Percentiles rank a stretch among this genome's conserved stretches.
phyloP scores from a whole-genome alignment of 2,797 vertebrate genomes.

The Botia kubotai region DNA sequence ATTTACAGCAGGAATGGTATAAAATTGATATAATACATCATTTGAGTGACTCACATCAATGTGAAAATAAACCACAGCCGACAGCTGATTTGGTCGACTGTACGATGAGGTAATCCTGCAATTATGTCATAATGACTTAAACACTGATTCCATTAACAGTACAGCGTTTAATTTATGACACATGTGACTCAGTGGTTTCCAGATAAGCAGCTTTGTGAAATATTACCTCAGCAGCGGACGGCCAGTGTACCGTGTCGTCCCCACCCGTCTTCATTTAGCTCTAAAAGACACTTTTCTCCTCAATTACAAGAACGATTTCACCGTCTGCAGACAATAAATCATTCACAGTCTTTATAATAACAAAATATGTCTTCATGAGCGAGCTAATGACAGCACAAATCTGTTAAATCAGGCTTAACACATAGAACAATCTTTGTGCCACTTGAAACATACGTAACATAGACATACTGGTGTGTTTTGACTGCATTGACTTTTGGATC shows the following conservation, averaged over 20 bases:
- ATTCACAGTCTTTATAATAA: constrained; percentile 27
- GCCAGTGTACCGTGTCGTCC: constrained; percentile 27
- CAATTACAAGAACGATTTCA: constrained; percentile 42
- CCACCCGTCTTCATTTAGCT: constrained; percentile 52
- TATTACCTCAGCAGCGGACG: constrained; percentile 18
- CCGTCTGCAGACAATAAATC: constrained; percentile 43
- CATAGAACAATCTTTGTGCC: neutral
- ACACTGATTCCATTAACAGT: constrained; percentile 28
- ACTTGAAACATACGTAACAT: neutral
- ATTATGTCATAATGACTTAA: constrained; percentile 43
- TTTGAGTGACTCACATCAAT: constrained; percentile 11
- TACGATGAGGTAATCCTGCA: constrained; percentile 35
- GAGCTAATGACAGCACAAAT: constrained; percentile 39
- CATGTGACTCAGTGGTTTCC: constrained; percentile 3
- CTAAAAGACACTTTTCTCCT: constrained; percentile 38
- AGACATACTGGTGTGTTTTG: too few relatives aligned
- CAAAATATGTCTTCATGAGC: constrained; percentile 47
- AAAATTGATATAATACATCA: neutral
- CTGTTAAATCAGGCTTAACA: constrained; percentile 22
- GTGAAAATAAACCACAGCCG: constrained; percentile 4
- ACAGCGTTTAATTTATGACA: constrained; percentile 37
- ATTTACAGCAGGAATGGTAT: neutral
- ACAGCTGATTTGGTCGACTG: constrained; percentile 11
- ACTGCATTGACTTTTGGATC: too few relatives aligned
- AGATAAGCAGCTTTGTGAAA: constrained; percentile 35